Evolutionary conservation across 2,113 vertebrate species (phyloP).

Genomic region (Chlamydotis undulata): DNA sequence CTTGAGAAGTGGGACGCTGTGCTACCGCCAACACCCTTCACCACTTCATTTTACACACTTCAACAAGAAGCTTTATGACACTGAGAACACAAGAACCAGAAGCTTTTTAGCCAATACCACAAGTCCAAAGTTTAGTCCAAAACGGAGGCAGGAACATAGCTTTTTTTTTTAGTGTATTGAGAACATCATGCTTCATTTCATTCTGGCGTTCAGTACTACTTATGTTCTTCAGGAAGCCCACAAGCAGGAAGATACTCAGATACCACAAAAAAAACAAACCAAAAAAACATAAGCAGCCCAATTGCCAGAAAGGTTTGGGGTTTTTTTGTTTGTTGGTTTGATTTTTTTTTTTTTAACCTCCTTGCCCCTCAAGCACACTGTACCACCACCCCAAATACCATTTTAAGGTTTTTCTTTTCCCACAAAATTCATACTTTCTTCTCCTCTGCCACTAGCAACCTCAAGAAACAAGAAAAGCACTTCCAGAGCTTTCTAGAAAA

Average conservation of each 20-base stretch:
- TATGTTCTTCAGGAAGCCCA: background rate
- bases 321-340: background rate
- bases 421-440: background rate
- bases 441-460: background rate
- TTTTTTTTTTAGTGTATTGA: background rate
- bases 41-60: background rate
- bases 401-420: background rate
- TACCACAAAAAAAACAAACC: background rate
- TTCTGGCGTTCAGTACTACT: background rate
- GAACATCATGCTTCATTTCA: background rate
- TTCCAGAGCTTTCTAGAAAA: background rate
- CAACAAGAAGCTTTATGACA: background rate
- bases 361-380: background rate
- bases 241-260: background rate
- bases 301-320: background rate
- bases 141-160: background rate
- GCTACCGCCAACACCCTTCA: background rate
- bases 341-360: background rate
- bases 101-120: background rate
- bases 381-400: background rate
- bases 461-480: background rate
- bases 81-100: background rate
- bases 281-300: background rate
- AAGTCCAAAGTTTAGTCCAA: background rate
- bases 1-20: background rate